These are phyloP conservation scores for Crocodylus rhombifer DNA, from an alignment of 2,797 vertebrate species.

Conservation along the genomic window DNA sequence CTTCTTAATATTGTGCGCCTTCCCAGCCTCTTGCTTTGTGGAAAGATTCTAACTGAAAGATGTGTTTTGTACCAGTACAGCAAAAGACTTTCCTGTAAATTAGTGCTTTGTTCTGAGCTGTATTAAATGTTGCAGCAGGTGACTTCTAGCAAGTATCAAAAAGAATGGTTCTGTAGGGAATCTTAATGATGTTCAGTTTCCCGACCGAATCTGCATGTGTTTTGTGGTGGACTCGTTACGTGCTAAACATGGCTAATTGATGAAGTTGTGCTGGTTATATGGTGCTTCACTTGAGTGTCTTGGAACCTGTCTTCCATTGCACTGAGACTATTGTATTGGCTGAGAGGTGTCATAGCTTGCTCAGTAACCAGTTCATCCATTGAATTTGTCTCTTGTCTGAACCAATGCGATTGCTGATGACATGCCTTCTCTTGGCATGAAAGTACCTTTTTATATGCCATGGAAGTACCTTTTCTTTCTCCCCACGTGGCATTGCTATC, in stretches of 20 bases:
- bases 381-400: background rate
- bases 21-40: no score
- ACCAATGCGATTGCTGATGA: constrained; percentile 7
- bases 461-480: constrained; percentile 38
- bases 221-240: background rate
- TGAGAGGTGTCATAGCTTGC: background rate
- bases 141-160: no score
- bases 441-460: constrained; percentile 31
- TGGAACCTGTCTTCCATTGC: background rate
- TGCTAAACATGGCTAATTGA: background rate
- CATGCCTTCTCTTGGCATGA: constrained; percentile 25
- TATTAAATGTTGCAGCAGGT: no score
- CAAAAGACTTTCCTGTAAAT: no score
- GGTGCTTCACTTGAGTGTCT: background rate
- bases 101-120: no score
- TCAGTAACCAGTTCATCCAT: background rate
- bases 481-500: constrained; percentile 7
- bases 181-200: no score
- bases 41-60: no score
- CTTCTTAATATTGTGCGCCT: no score
- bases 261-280: background rate
- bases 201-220: background rate
- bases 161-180: no score
- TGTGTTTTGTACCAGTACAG: no score
- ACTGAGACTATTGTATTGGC: background rate